Conservation (phyloP, 2,113 vertebrate genomes). For the Tichodroma muraria region DNA sequence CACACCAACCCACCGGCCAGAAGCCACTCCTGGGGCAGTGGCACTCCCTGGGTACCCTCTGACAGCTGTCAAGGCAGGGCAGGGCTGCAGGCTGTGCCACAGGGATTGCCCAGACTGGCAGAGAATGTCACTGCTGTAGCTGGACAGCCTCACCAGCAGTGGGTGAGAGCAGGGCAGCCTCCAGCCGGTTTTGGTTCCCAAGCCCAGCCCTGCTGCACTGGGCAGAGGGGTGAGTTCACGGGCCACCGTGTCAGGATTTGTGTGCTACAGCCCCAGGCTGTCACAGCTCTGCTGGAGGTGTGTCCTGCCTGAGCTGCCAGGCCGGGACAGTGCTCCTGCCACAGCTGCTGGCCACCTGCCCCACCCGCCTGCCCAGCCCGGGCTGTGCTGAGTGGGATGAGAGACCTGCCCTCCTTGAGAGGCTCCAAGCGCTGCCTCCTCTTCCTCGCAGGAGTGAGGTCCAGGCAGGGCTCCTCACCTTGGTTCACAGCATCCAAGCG, state of each 20-base stretch:
- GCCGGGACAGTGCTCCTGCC: background rate
- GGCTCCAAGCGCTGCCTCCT: background rate
- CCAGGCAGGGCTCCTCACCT: background rate
- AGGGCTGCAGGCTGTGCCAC: background rate
- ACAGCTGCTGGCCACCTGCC: background rate
- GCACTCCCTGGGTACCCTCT: background rate
- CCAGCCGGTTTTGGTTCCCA: background rate
- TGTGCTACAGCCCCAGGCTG: background rate
- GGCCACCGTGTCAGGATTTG: rapidly evolving
- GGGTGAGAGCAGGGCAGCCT: too few relatives aligned
- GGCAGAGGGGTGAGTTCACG: background rate
- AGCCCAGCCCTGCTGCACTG: background rate
- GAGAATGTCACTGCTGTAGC: background rate
- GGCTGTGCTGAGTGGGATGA: rapidly evolving
- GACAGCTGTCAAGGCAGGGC: background rate
- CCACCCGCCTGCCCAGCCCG: background rate
- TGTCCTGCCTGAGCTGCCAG: background rate
- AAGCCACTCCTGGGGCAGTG: background rate
- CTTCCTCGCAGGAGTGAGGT: background rate
- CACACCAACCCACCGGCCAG: rapidly evolving
- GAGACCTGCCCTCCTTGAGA: background rate
- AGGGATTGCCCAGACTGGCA: background rate
- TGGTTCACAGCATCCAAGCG: rapidly evolving
- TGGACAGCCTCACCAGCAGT: too few relatives aligned
- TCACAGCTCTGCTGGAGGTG: background rate